Conservation (phyloP, 2,797 vertebrate species). For the Yasuhikotakia modesta region DNA sequence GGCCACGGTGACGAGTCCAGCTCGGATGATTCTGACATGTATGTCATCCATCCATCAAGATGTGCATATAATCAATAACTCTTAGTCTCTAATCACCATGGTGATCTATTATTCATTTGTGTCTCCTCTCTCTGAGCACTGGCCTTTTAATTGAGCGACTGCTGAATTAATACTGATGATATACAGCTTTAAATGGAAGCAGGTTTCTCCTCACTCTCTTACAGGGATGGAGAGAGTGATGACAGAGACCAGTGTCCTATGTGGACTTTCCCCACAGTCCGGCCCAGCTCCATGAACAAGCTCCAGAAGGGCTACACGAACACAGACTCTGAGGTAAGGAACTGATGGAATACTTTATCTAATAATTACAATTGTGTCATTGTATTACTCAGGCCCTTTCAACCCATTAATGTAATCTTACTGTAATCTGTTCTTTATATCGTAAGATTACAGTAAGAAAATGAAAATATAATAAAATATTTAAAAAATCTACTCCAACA, state of each 20-base stretch:
- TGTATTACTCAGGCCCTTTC: too few relatives aligned
- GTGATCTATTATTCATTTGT: constrained; percentile 15
- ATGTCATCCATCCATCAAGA: constrained; percentile 52
- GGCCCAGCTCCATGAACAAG: constrained; percentile 89
- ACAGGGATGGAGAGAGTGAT: constrained; percentile 89
- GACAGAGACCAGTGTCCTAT: constrained; percentile 87
- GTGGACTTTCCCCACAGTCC: constrained; percentile 96
- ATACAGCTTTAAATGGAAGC: neutral
- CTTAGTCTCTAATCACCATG: neutral
- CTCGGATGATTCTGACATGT: constrained; percentile 97
- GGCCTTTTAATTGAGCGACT: constrained; percentile 13
- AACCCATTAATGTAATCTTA: too few relatives aligned
- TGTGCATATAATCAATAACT: constrained; percentile 26
- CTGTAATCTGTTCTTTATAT: too few relatives aligned
- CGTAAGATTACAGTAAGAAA: too few relatives aligned
- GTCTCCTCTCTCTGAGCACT: neutral
- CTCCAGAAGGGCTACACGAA: constrained; percentile 83
- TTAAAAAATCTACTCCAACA: too few relatives aligned
- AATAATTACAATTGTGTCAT: too few relatives aligned
- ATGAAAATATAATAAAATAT: too few relatives aligned
- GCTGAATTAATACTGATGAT: neutral
- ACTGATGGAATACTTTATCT: neutral
- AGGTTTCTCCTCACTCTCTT: neutral
- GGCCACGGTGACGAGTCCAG: constrained; percentile 96
- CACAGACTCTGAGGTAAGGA: constrained; percentile 78